A percentile compares a stretch with the other conserved stretches of the same genome.
Evolutionary conservation across 2,888 invertebrate genomes (phyloP).

Genomic region (Caenorhabditis auriculariae): DNA sequence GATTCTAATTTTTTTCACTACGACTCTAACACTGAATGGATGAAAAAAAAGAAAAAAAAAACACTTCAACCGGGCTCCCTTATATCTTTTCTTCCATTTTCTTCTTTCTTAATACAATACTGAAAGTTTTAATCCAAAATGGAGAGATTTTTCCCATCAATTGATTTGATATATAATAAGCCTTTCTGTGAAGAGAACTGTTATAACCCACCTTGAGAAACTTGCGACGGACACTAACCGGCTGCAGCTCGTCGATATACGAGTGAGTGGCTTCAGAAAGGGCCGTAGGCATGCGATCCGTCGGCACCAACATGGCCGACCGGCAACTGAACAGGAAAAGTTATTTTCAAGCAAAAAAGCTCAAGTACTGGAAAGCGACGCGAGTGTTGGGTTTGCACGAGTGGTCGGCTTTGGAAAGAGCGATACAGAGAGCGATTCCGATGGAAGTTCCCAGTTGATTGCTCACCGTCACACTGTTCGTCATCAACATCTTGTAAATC

Average conservation of each 20-base stretch:
- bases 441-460: conserved; percentile 25
- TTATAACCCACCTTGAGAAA: no score
- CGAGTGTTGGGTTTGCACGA: conserved; percentile 40
- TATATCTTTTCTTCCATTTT: no score
- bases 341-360: not conserved
- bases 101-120: no score
- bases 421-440: conserved; percentile 42
- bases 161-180: no score
- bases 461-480: conserved; percentile 23
- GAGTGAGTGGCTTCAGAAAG: conserved; percentile 19
- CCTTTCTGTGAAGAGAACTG: no score
- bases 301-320: conserved; percentile 16
- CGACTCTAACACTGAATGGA: no score
- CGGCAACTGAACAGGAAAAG: conserved; percentile 7
- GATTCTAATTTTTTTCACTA: no score
- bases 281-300: conserved; percentile 1
- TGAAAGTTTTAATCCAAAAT: no score
- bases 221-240: conserved; percentile 8
- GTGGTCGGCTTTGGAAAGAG: conserved; percentile 36
- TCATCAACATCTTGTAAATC: conserved; percentile 18
- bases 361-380: conserved; percentile 18
- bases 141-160: no score
- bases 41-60: no score
- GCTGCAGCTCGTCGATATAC: conserved; percentile 38
- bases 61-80: no score